Conservation (phyloP, 2,797 vertebrate genomes). For the Valencia hispanica region DNA sequence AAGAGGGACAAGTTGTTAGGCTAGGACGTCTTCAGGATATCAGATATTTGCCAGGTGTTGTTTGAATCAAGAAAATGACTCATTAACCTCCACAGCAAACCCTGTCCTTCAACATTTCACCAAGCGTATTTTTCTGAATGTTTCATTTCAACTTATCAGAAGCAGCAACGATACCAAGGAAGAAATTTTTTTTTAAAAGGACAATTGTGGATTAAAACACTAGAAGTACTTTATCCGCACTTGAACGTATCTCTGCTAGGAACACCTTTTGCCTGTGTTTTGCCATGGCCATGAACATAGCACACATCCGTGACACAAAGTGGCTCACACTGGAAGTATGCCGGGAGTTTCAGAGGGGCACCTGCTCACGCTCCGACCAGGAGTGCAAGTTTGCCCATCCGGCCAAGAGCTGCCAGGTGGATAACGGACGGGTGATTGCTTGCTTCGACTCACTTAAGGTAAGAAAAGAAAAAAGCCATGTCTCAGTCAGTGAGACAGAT, state of each 20-base stretch:
- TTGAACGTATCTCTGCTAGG: conserved; percentile 43
- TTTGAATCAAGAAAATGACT: conserved; percentile 50
- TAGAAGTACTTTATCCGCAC: conserved; percentile 47
- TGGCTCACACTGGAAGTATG: conserved; percentile 99
- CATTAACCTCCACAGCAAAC: conserved; percentile 47
- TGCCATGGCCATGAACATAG: conserved; percentile 90
- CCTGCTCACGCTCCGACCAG: conserved; percentile 93
- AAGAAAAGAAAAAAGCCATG: conserved; percentile 71
- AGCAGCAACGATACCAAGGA: conserved; percentile 35
- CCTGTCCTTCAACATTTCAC: conserved; percentile 68
- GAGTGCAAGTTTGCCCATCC: conserved; percentile 99
- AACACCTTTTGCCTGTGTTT: conserved; percentile 44
- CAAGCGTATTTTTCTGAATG: conserved; percentile 30
- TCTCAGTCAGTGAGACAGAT: conserved; percentile 9
- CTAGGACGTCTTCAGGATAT: conserved; percentile 47
- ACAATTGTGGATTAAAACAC: conserved; percentile 62
- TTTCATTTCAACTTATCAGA: conserved; percentile 51
- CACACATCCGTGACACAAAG: conserved; percentile 97
- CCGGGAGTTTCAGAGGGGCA: conserved; percentile 97
- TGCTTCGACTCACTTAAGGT: conserved; percentile 99
- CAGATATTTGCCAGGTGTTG: conserved; percentile 33
- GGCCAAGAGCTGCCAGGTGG: conserved; percentile 96
- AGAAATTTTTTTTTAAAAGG: conserved; percentile 24
- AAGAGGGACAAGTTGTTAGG: conserved; percentile 34
- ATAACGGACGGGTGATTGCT: conserved; percentile 97